A percentile compares a stretch with the other conserved stretches of the same genome.
Evolutionary conservation across 2,797 vertebrate species (phyloP).

Genomic region (Podargus strigoides): DNA sequence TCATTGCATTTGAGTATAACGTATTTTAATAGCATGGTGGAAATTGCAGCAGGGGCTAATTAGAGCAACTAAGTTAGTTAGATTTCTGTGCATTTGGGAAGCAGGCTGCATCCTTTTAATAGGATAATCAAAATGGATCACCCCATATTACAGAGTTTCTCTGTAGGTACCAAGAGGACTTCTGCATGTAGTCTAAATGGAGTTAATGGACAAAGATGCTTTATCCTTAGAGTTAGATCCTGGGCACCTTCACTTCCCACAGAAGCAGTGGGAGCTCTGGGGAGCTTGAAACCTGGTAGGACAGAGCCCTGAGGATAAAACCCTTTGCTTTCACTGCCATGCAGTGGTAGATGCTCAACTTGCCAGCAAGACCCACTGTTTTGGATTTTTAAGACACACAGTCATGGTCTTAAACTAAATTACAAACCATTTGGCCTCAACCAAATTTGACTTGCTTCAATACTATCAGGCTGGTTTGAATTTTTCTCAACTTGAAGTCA

Average conservation of each 20-base stretch:
- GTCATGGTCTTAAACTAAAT: conserved; percentile 37
- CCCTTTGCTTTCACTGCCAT: neutral
- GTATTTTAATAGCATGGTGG: conserved; percentile 37
- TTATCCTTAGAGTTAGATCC: neutral
- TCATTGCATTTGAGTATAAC: conserved; percentile 34
- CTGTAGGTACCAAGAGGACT: neutral
- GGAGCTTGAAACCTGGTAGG: neutral
- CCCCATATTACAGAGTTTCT: neutral
- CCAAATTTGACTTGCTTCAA: conserved; percentile 20
- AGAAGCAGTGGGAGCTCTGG: neutral
- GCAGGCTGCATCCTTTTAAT: conserved; percentile 25
- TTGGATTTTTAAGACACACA: conserved; percentile 35
- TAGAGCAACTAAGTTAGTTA: conserved; percentile 9
- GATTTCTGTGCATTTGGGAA: conserved; percentile 28
- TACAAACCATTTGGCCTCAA: conserved; percentile 7
- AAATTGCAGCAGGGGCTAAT: conserved; percentile 51
- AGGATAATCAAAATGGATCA: conserved; percentile 23
- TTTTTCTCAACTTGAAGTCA: conserved; percentile 39
- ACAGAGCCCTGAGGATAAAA: neutral
- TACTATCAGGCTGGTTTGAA: conserved; percentile 49
- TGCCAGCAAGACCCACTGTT: neutral
- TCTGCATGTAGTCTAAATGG: neutral
- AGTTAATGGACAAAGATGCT: neutral
- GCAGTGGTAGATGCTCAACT: neutral
- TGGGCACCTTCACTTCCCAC: neutral